Conservation (phyloP, 2,113 vertebrate species). For the Gymnarchus niloticus region DNA sequence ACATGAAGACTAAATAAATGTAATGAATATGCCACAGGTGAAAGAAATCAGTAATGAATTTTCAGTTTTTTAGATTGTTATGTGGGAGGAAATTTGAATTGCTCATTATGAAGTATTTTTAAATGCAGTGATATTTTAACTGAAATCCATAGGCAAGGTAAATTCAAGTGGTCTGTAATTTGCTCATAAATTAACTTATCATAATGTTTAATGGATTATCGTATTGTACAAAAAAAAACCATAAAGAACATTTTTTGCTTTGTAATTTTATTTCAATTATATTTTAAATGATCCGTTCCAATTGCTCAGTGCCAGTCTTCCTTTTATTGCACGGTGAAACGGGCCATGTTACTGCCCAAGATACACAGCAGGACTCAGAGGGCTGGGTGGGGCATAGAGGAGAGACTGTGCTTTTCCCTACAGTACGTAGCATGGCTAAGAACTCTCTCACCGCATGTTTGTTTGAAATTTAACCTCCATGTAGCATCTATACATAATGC, state of each 20-base stretch:
- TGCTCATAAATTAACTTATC: not conserved
- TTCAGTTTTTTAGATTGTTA: not conserved
- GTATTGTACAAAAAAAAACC: slow-evolving; percentile 12
- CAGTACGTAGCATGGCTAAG: not conserved
- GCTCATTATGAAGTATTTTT: slow-evolving; percentile 3
- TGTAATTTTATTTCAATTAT: not conserved
- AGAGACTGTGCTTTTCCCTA: not conserved
- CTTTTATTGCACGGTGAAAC: too few species aligned
- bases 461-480: not conserved
- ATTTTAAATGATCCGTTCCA: not conserved
- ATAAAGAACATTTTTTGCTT: not conserved
- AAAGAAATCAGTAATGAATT: slow-evolving; percentile 3
- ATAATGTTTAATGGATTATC: not conserved
- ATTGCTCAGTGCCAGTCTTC: too few species aligned
- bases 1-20: slow-evolving; percentile 15
- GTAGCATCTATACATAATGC: slow-evolving; percentile 2
- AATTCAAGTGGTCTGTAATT: not conserved
- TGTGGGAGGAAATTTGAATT: not conserved
- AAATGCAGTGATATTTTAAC: not conserved
- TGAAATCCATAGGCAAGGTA: not conserved
- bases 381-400: not conserved
- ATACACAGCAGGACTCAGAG: not conserved
- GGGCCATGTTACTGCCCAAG: not conserved
- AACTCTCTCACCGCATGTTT: too few species aligned
- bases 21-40: not conserved